phyloP scores from a whole-genome alignment of 2,888 invertebrate genomes.

The Oxyteleia sp. region DNA sequence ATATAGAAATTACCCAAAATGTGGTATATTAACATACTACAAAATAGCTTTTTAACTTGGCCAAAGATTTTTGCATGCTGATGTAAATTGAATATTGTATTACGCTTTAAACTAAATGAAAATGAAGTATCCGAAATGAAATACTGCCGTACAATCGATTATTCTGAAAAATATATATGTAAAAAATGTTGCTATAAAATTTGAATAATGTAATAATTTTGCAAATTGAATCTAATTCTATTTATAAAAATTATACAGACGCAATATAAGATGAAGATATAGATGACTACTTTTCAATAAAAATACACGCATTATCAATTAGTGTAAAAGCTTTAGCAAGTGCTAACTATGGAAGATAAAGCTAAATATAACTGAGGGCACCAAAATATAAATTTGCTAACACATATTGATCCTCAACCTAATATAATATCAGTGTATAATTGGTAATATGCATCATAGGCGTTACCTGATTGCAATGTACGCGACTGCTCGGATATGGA shows the following conservation, averaged over 20 bases:
- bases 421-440: constrained; percentile 71
- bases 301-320: constrained; percentile 84
- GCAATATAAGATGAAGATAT: neutral
- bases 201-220: neutral
- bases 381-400: constrained; percentile 84
- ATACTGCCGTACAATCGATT: too few species aligned
- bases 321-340: constrained; percentile 87
- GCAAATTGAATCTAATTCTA: constrained; percentile 4
- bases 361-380: constrained; percentile 88
- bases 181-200: constrained; percentile 44
- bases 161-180: too few species aligned
- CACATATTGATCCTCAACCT: constrained; percentile 83
- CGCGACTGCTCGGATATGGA: constrained; percentile 81
- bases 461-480: constrained; percentile 84
- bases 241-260: neutral
- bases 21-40: too few species aligned
- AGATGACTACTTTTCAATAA: constrained; percentile 80
- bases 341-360: constrained; percentile 88
- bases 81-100: too few species aligned
- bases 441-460: constrained; percentile 44
- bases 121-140: too few species aligned
- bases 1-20: too few species aligned
- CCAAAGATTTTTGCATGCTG: too few species aligned
- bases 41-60: too few species aligned
- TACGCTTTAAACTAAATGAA: too few species aligned